Evolutionary conservation across 2,888 invertebrate species (phyloP), one percentile per base, ranked within the genome.

Genomic region (Callyntrura guangdongensis): DNA sequence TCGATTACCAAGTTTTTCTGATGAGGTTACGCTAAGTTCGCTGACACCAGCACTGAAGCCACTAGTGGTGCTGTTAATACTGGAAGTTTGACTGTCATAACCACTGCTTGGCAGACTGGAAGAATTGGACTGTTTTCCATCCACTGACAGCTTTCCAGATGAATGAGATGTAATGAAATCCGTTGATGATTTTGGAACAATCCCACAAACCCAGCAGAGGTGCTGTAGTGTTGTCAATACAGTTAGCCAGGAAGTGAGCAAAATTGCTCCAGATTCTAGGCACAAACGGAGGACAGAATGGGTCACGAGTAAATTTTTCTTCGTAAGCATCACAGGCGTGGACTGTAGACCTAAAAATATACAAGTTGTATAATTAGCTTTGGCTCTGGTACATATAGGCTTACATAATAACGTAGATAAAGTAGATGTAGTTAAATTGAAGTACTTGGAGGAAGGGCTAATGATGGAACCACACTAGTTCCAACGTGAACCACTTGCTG

Each of bases 401-500:
- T 59, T 25, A 61, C 25, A 36, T 36, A 12, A 27, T n/a, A 36
- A 36, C 36, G n/a, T n/a, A n/a, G n/a, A n/a, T n/a, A n/a, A n/a
- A 82, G 25, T 61, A 25, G 3, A 49, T 20, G 17, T 0, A 47
- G 56, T 27, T 36, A 4, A 74, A 45, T 8, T 0, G 14, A 22
- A 53, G 74, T 83, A 92, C 93, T 92, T 61, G 93, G 91, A 25
- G 93, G 93, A 25, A 94, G 90, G 27, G 93, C 92, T 25, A 94
- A 82, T 0, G 93, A 94, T 0, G 94, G 94, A 72, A 94, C 94
- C 0, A 94, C 94, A 67, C 92, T 92, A 0, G 99, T 99, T 27
- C 99, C 99, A 91, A 99, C 99, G 93, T 99, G 99, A 69, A 99
- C 99, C 92, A 99, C 98, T 95, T 99, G 99, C 94, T 98, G 98